Evolutionary conservation across 2,797 vertebrate genomes (phyloP).

Genomic region (Calcarius lapponicus): DNA sequence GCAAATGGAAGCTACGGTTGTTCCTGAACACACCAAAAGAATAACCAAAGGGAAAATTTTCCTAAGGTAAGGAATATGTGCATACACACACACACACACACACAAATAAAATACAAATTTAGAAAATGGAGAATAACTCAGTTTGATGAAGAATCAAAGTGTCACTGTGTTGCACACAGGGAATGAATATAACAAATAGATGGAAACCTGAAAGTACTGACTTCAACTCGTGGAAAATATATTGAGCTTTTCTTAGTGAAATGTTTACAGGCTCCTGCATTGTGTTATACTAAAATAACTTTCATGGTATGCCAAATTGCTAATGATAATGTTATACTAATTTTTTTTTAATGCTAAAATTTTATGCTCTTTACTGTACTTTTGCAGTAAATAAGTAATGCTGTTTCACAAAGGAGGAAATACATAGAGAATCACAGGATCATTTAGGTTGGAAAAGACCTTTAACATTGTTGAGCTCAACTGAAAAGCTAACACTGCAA

Average conservation of each 20-base stretch:
- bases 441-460: background rate
- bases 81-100: no score
- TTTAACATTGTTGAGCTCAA: background rate
- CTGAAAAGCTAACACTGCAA: background rate
- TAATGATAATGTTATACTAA: background rate
- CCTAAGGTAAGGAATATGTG: background rate
- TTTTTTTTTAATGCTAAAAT: background rate
- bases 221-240: background rate
- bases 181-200: background rate
- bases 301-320: background rate
- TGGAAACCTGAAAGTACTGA: background rate
- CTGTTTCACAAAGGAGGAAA: background rate
- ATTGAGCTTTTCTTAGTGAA: background rate
- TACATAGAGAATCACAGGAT: background rate
- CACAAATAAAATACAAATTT: background rate
- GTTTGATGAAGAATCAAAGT: background rate
- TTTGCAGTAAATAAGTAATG: background rate
- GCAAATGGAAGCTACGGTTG: conserved; percentile 31
- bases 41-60: background rate
- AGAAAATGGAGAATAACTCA: background rate
- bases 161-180: background rate
- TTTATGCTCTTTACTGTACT: background rate
- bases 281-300: background rate
- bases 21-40: conserved; percentile 13
- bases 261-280: background rate